phyloP scores from a whole-genome alignment of 1,140 invertebrate genomes.

The Lanistes nyassanus region DNA sequence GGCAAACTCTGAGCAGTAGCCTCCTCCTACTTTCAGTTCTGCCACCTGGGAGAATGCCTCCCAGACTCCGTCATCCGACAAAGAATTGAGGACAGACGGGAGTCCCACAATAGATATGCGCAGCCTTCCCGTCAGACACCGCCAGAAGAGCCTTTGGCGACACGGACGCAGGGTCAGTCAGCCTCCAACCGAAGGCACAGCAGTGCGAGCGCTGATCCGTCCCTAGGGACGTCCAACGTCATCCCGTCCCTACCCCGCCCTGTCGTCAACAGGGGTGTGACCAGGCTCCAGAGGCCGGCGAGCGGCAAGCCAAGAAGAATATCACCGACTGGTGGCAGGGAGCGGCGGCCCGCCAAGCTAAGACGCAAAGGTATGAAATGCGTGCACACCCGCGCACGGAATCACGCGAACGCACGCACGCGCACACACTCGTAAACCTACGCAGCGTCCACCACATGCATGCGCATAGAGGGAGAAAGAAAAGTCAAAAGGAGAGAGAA shows the following conservation, averaged over 20 bases:
- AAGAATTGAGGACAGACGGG: not conserved
- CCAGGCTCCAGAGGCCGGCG: not conserved
- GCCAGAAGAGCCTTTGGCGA: not conserved
- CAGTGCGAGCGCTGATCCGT: no score
- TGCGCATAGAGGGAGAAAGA: no score
- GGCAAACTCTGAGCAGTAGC: no score
- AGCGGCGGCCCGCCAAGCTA: not conserved
- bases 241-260: conserved; percentile 1
- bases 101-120: not conserved
- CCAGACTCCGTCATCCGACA: conserved; percentile 9
- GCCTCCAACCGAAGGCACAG: no score
- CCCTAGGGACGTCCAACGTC: not conserved
- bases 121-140: not conserved
- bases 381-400: not conserved
- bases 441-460: no score
- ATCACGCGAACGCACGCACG: no score
- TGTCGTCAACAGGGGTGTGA: conserved; percentile 3
- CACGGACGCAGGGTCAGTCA: not conserved
- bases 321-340: not conserved
- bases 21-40: no score
- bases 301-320: not conserved
- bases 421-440: no score
- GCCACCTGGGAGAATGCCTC: conserved; percentile 33
- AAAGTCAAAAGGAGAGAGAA: no score
- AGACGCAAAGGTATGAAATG: not conserved